phyloP scores from a whole-genome alignment of 2,888 invertebrate species.

The Andrena marginata region DNA sequence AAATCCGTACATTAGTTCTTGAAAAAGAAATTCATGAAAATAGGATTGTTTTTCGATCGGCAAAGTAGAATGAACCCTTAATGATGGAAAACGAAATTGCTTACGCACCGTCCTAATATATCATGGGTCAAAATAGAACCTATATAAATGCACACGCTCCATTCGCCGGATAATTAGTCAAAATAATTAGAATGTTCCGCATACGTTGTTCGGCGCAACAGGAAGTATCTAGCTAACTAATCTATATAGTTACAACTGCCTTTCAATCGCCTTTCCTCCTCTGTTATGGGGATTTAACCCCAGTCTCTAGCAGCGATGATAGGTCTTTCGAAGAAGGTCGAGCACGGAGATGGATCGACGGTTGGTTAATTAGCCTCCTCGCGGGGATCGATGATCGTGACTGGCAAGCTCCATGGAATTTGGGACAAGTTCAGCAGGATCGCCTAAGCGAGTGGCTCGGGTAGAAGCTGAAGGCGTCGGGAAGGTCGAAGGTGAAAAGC shows the following conservation, averaged over 20 bases:
- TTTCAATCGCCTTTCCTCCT: neutral
- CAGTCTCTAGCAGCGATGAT: slow-evolving; percentile 16
- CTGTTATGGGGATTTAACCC: slow-evolving; percentile 23
- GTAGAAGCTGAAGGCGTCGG: slow-evolving; percentile 52
- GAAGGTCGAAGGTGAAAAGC: slow-evolving; percentile 70
- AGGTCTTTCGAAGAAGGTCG: slow-evolving; percentile 47
- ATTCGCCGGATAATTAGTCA: too few species aligned
- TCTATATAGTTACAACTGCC: neutral
- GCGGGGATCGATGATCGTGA: slow-evolving; percentile 47
- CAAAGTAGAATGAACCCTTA: too few species aligned
- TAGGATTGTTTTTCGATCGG: too few species aligned
- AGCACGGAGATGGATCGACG: slow-evolving; percentile 46
- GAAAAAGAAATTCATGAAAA: too few species aligned
- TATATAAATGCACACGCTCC: too few species aligned
- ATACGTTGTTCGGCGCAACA: neutral
- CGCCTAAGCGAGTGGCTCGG: slow-evolving; percentile 46
- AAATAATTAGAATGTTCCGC: too few species aligned
- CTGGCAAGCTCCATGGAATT: slow-evolving; percentile 60
- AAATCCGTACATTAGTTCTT: too few species aligned
- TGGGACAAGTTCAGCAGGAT: slow-evolving; percentile 71
- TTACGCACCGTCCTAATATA: too few species aligned
- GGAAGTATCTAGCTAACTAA: neutral
- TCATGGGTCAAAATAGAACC: too few species aligned
- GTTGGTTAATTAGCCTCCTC: slow-evolving; percentile 52
- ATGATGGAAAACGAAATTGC: too few species aligned